Conservation (phyloP, 2,113 vertebrate genomes). For the Cololabis saira region DNA sequence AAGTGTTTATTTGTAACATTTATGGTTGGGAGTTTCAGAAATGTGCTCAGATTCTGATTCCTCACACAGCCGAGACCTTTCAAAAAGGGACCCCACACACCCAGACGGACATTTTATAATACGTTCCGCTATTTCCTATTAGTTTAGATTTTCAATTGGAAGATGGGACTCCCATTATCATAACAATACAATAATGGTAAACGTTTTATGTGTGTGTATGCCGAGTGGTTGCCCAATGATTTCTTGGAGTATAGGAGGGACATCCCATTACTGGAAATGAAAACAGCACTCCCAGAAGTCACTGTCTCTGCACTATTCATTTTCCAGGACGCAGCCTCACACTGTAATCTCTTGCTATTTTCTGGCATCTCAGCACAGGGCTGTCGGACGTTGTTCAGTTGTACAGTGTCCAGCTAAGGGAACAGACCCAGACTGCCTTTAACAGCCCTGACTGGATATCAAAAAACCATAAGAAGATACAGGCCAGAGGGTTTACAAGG, state of each 20-base stretch:
- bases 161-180: conserved; percentile 59
- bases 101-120: conserved; percentile 1
- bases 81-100: conserved; percentile 3
- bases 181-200: conserved; percentile 25
- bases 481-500: background rate
- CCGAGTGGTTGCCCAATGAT: conserved; percentile 18
- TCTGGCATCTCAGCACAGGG: conserved; percentile 15
- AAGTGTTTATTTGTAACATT: background rate
- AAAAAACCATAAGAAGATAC: background rate
- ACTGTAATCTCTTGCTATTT: conserved; percentile 13
- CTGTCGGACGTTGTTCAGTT: conserved; percentile 43
- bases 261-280: conserved; percentile 38
- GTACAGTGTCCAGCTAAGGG: conserved; percentile 41
- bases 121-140: conserved; percentile 35
- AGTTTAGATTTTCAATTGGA: conserved; percentile 61
- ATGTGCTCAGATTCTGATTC: conserved; percentile 1
- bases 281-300: conserved; percentile 66
- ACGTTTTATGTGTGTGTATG: conserved; percentile 8
- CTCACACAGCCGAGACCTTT: background rate
- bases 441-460: conserved; percentile 2
- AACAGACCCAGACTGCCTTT: background rate
- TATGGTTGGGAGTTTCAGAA: background rate
- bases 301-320: conserved; percentile 45
- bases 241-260: conserved; percentile 45
- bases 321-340: conserved; percentile 32